Percentiles rank a stretch among this genome's conserved stretches.
phyloP scores from a whole-genome alignment of 2,888 invertebrate genomes.

The Colostygia pectinataria region DNA sequence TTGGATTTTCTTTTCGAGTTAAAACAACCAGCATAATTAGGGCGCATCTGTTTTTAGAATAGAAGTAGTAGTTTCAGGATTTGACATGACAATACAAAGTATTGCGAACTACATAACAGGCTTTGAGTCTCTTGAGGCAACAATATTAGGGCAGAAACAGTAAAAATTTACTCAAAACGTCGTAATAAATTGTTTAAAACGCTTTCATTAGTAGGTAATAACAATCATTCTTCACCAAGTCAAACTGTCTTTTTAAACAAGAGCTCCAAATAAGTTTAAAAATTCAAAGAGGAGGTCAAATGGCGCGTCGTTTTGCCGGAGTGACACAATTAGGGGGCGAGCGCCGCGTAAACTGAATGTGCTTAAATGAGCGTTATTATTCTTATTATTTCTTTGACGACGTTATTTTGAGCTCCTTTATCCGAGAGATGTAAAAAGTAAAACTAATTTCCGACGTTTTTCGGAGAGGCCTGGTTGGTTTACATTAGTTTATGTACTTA shows the following conservation, averaged over 20 bases:
- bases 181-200: conserved; percentile 10
- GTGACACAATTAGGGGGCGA: conserved; percentile 36
- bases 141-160: neutral
- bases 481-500: neutral
- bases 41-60: conserved; percentile 15
- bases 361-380: conserved; percentile 38
- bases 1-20: conserved; percentile 18
- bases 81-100: neutral
- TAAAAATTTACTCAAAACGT: neutral
- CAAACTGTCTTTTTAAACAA: conserved; percentile 17
- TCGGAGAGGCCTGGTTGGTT: conserved; percentile 1
- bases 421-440: conserved; percentile 31
- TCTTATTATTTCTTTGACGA: conserved; percentile 38
- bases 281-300: conserved; percentile 36
- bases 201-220: conserved; percentile 17
- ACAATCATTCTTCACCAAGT: conserved; percentile 16
- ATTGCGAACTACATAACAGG: neutral
- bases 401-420: conserved; percentile 35
- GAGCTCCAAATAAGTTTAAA: conserved; percentile 34
- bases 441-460: conserved; percentile 35
- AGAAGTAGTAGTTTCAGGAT: conserved; percentile 12
- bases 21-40: conserved; percentile 17
- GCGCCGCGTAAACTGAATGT: conserved; percentile 39
- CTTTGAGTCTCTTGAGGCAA: too few species aligned
- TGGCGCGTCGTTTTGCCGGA: conserved; percentile 32